These are phyloP conservation scores for Aradophagus sp. DNA, from an alignment of 1,140 invertebrate species.

Conservation along the genomic window DNA sequence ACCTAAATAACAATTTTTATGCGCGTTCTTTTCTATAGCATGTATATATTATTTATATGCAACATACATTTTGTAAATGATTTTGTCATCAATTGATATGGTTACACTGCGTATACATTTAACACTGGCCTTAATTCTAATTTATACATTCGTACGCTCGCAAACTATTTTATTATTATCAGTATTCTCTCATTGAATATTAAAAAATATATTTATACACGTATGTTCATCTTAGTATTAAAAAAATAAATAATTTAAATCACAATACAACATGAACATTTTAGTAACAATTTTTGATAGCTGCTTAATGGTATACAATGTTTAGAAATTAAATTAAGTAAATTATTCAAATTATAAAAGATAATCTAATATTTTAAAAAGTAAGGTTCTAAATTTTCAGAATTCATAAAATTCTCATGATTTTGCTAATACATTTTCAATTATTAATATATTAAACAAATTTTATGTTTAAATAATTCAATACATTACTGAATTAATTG, in stretches of 20 bases:
- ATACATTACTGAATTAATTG: no score
- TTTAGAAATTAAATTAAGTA: no score
- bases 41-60: constrained; percentile 43
- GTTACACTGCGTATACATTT: constrained; percentile 75
- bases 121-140: constrained; percentile 76
- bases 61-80: constrained; percentile 59
- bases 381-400: no score
- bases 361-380: no score
- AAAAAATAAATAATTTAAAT: constrained; percentile 54
- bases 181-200: constrained; percentile 19
- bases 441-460: no score
- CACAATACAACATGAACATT: constrained; percentile 34
- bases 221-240: constrained; percentile 39
- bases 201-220: constrained; percentile 53
- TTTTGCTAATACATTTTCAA: no score
- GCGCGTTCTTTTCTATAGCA: constrained; percentile 14
- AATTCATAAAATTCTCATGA: no score
- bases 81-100: constrained; percentile 72
- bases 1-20: constrained; percentile 4
- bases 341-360: no score
- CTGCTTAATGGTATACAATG: no score
- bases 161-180: constrained; percentile 41
- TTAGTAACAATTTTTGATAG: constrained; percentile 25
- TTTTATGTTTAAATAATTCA: no score
- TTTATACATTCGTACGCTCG: constrained; percentile 71